Conservation (phyloP, 2,113 vertebrate species). For the Petroica traversi region DNA sequence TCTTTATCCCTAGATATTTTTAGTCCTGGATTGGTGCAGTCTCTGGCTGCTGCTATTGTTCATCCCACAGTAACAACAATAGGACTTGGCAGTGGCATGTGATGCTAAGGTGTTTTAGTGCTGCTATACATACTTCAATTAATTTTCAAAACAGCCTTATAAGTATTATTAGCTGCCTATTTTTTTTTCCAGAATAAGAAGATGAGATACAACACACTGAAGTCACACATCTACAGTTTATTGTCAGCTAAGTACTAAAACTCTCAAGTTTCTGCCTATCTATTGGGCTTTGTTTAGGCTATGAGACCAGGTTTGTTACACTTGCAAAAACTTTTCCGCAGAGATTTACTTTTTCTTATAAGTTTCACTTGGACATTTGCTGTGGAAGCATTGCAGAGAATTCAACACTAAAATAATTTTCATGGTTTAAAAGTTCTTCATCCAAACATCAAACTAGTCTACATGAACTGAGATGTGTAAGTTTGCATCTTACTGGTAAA, state of each 20-base stretch:
- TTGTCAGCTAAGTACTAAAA: background rate
- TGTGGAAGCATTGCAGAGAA: background rate
- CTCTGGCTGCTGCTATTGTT: background rate
- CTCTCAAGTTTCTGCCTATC: background rate
- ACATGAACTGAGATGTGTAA: background rate
- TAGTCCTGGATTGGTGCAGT: background rate
- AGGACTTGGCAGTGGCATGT: background rate
- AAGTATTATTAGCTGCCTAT: background rate
- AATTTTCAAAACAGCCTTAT: background rate
- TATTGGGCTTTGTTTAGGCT: background rate
- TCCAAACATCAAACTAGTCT: background rate
- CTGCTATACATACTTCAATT: background rate
- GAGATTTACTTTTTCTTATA: background rate
- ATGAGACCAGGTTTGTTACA: background rate
- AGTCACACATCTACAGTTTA: background rate
- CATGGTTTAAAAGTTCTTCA: background rate
- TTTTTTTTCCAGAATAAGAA: background rate
- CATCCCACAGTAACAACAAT: conserved; percentile 7
- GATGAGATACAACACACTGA: background rate
- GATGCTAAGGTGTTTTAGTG: background rate
- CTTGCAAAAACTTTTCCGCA: background rate
- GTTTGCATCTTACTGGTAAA: background rate
- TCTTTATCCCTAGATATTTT: conserved; percentile 45
- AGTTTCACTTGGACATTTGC: background rate
- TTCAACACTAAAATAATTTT: background rate